Percentiles rank a stretch among this genome's conserved stretches.
Conservation (phyloP, 2,888 invertebrate genomes). For the Marronus borbonicus region DNA sequence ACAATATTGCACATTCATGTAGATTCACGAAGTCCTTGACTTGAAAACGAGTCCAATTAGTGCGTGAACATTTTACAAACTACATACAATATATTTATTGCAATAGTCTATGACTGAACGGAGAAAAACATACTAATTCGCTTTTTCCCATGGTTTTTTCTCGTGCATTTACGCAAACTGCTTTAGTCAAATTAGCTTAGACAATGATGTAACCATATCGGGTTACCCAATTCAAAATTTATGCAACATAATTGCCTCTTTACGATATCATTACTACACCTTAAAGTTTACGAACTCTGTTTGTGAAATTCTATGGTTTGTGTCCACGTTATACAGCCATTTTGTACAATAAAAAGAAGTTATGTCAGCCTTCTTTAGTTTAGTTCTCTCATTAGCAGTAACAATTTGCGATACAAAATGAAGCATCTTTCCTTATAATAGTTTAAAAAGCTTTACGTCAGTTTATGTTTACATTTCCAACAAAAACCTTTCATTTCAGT, state of each 20-base stretch:
- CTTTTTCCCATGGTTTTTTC: slow-evolving; percentile 26
- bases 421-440: too few species aligned
- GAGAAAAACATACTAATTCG: slow-evolving; percentile 6
- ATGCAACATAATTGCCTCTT: slow-evolving; percentile 17
- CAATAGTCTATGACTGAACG: background rate
- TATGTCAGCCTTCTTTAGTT: too few species aligned
- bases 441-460: too few species aligned
- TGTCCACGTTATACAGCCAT: too few species aligned
- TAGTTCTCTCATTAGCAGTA: too few species aligned
- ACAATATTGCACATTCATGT: too few species aligned
- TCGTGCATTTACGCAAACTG: slow-evolving; percentile 19
- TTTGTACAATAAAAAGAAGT: too few species aligned
- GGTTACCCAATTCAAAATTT: slow-evolving; percentile 32
- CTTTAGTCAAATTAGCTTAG: background rate
- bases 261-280: slow-evolving; percentile 8
- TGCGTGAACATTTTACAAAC: background rate
- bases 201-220: slow-evolving; percentile 4
- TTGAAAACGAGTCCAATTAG: background rate
- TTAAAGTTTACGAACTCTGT: slow-evolving; percentile 14
- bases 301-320: slow-evolving; percentile 17
- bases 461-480: too few species aligned
- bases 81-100: background rate
- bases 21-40: background rate
- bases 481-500: too few species aligned
- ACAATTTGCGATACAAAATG: too few species aligned